phyloP scores from a whole-genome alignment of 2,113 vertebrate species.

The Sinocyclocheilus anophthalmus region DNA sequence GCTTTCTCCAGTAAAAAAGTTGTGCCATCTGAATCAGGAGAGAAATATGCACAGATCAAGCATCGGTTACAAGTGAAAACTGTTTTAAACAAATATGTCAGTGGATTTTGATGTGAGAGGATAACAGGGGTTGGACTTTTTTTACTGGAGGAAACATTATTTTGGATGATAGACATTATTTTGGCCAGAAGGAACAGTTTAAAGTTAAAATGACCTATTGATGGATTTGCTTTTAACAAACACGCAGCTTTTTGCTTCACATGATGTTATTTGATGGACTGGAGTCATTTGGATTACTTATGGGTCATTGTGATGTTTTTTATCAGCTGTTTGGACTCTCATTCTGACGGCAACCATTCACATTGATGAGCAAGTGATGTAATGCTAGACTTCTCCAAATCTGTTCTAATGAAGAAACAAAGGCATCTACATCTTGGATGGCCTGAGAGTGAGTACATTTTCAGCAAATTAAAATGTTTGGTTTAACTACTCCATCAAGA shows the following conservation, averaged over 20 bases:
- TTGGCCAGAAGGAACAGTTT: background rate
- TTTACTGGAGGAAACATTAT: too few species aligned
- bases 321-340: background rate
- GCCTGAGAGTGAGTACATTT: background rate
- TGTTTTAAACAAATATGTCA: too few species aligned
- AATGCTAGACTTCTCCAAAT: too few species aligned
- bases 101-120: too few species aligned
- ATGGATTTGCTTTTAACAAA: background rate
- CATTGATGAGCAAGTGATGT: background rate
- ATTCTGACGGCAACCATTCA: too few species aligned
- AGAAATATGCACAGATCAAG: too few species aligned
- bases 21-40: too few species aligned
- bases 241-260: background rate
- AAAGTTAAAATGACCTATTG: background rate
- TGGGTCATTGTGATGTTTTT: background rate
- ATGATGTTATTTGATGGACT: background rate
- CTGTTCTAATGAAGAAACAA: background rate
- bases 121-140: too few species aligned
- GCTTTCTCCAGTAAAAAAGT: too few species aligned
- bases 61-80: too few species aligned
- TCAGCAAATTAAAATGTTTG: background rate
- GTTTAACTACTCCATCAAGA: background rate
- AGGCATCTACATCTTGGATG: background rate
- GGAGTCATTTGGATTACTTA: background rate
- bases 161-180: too few species aligned